A percentile compares a stretch with the other conserved stretches of the same genome.
phyloP scores from a whole-genome alignment of 2,888 invertebrate genomes.

The Corythucha ciliata region DNA sequence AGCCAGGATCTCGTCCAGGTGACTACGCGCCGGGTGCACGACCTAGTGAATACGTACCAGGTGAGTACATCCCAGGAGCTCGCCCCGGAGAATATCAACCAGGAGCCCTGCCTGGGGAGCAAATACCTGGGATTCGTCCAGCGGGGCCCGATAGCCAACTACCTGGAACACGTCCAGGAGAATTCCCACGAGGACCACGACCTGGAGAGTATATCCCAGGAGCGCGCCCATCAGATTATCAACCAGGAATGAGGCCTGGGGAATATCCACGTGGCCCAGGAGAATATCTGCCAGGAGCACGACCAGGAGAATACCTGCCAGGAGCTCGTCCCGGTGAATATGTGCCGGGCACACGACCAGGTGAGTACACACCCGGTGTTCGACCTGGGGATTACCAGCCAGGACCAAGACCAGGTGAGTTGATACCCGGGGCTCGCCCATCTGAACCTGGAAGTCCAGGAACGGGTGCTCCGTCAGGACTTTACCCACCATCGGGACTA shows the following conservation, averaged over 20 bases:
- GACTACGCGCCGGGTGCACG: conserved; percentile 17
- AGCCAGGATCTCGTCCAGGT: conserved; percentile 24
- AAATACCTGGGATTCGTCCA: conserved; percentile 4
- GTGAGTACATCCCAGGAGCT: conserved; percentile 14
- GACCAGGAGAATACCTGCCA: conserved; percentile 20
- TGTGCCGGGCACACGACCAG: conserved; percentile 2
- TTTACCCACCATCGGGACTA: no score
- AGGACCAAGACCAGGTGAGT: conserved; percentile 11
- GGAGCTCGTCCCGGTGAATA: conserved; percentile 15
- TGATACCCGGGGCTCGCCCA: conserved; percentile 17
- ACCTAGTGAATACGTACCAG: conserved; percentile 12
- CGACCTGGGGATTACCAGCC: conserved; percentile 14
- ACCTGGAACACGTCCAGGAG: not conserved
- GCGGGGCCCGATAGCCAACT: not conserved
- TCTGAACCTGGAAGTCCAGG: conserved; percentile 12
- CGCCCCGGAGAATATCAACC: conserved; percentile 17
- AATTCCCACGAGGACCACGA: not conserved
- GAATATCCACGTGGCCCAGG: conserved; percentile 7
- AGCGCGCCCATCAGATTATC: not conserved
- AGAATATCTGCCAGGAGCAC: conserved; percentile 21
- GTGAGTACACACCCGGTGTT: conserved; percentile 19
- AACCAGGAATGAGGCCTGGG: not conserved
- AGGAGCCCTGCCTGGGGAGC: conserved; percentile 7
- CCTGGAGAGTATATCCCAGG: conserved; percentile 4
- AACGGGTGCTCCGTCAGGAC: conserved; percentile 11